Evolutionary conservation across 1,140 invertebrate species (phyloP), one percentile per base, ranked within the genome.

Genomic region (Hylyphantes graminicola): DNA sequence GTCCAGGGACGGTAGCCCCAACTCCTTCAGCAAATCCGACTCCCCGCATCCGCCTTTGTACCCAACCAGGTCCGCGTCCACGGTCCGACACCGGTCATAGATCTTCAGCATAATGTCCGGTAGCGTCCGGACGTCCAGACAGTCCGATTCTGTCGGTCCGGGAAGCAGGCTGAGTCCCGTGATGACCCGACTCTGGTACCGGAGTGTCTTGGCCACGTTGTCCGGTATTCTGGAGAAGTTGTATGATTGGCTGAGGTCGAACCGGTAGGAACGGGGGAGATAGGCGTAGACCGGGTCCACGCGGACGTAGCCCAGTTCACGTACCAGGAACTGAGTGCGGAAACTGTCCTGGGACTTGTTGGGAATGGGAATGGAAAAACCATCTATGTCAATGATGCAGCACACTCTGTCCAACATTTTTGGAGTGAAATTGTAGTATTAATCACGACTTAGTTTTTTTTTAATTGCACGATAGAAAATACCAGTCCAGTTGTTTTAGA

Each of bases 321-420:
- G 64, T 7, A 80, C 21, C 2, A 80, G 12, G 9, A 80, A 80
- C 8, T 68, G 10, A 6, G 17, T 55, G n/a, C 15, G 35, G 19
- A 67, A 67, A 7, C 15, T 21, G 12, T 15, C 2, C 2, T 12
- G 10, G 17, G 12, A 4, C n/a, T 54, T 12, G 10, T 54, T 13
- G 15, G 6, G 35, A 0, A 67, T 7, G 9, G 11, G 15, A 6
- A n/a, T 3, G 17, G 10, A 19, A 61, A 70, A 80, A 0, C 77
- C 77, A 13, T 80, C 77, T 0, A 80, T n/a, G 17, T 80, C 77
- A 5, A 80, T 70, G 19, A 80, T 80, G 35, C 77, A 80, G 19
- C 77, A 80, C 12, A 80, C 54, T 19, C 35, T 59, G 9, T 61
- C 21, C 13, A 70, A 50, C 68, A 70, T 70, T 9, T 5, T 35